phyloP scores from a whole-genome alignment of 2,888 invertebrate species.

The Macaria liturata region DNA sequence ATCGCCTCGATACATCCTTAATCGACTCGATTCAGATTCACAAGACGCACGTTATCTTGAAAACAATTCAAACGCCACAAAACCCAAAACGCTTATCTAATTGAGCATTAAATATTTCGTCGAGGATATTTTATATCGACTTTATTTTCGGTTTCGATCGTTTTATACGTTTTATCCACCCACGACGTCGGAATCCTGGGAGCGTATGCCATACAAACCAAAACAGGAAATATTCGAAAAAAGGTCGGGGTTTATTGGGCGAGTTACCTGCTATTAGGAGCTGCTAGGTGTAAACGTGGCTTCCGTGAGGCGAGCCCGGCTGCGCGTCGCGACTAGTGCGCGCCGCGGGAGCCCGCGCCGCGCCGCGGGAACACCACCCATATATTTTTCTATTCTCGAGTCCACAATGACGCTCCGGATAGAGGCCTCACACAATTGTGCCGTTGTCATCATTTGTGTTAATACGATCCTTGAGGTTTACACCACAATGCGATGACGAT shows the following conservation, averaged over 20 bases:
- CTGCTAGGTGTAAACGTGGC: conserved; percentile 79
- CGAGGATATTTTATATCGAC: conserved; percentile 79
- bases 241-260: conserved; percentile 77
- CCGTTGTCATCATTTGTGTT: conserved; percentile 81
- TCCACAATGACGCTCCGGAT: conserved; percentile 72
- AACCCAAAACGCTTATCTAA: conserved; percentile 81
- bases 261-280: conserved; percentile 81
- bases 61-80: conserved; percentile 78
- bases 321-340: conserved; percentile 63
- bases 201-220: conserved; percentile 70
- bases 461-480: conserved; percentile 82
- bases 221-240: conserved; percentile 80
- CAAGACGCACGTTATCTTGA: conserved; percentile 66
- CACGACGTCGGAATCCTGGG: conserved; percentile 75
- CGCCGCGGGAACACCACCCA: conserved; percentile 60
- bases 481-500: conserved; percentile 78
- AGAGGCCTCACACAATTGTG: conserved; percentile 66
- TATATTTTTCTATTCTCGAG: conserved; percentile 77
- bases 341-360: conserved; percentile 67
- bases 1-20: conserved; percentile 39
- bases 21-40: conserved; percentile 62
- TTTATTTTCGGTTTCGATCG: conserved; percentile 75
- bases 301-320: conserved; percentile 66
- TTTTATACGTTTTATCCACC: conserved; percentile 80
- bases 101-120: conserved; percentile 82